phyloP scores from a whole-genome alignment of 2,113 vertebrate genomes.

The Tragelaphus strepsiceros region DNA sequence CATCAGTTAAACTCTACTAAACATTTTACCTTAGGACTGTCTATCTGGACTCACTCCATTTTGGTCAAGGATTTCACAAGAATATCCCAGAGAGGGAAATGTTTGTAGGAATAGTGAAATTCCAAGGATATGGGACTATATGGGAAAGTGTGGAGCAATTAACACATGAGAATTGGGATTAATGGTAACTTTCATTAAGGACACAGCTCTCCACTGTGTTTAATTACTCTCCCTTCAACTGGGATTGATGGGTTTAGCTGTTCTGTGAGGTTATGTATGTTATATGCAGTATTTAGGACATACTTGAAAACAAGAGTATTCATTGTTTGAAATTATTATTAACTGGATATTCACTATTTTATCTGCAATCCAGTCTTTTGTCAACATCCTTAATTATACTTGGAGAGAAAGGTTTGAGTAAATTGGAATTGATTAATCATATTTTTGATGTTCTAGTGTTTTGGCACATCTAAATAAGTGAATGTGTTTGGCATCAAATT shows the following conservation, averaged over 20 bases:
- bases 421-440: conserved; percentile 76
- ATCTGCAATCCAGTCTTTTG: not conserved
- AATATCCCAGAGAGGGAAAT: not conserved
- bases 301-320: not conserved
- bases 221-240: conserved; percentile 50
- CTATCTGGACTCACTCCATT: not conserved
- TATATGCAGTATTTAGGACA: not conserved
- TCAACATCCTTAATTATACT: conserved; percentile 66
- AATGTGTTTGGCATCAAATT: conserved; percentile 67
- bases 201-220: conserved; percentile 61
- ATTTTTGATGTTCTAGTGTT: conserved; percentile 72
- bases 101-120: conserved; percentile 58
- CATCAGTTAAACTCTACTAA: not conserved
- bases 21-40: not conserved
- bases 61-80: conserved; percentile 28
- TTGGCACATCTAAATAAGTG: conserved; percentile 65
- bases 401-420: conserved; percentile 69
- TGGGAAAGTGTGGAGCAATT: conserved; percentile 30
- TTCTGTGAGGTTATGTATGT: not conserved
- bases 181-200: conserved; percentile 65
- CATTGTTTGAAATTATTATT: not conserved
- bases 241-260: not conserved
- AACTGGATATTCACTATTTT: not conserved
- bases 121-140: not conserved
- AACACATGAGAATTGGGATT: conserved; percentile 54